Percentiles rank a stretch among this genome's conserved stretches.
phyloP scores from a whole-genome alignment of 2,888 invertebrate species.

The Liopterus haemorrhoidalis region DNA sequence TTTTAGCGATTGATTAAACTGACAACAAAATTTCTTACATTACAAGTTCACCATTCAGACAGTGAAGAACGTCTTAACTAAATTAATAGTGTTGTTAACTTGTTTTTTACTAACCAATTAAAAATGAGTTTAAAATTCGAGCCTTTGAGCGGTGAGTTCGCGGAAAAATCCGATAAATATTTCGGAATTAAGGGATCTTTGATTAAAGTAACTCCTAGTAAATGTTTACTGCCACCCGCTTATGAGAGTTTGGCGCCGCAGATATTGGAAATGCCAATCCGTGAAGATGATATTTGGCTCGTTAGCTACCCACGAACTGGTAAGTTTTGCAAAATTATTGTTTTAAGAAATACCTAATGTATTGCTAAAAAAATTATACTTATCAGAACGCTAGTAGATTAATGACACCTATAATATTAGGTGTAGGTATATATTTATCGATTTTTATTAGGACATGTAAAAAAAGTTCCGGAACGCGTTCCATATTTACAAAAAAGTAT shows the following conservation, averaged over 20 bases:
- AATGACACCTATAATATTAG: too few species aligned
- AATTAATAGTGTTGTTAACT: conserved; percentile 3
- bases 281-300: conserved; percentile 76
- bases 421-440: too few species aligned
- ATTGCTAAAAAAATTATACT: not conserved
- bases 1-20: conserved; percentile 11
- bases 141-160: conserved; percentile 27
- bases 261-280: conserved; percentile 65
- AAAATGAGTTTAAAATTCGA: conserved; percentile 28
- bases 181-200: conserved; percentile 65
- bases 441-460: too few species aligned
- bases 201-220: conserved; percentile 66
- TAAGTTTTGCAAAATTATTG: conserved; percentile 41
- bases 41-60: conserved; percentile 14
- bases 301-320: conserved; percentile 86
- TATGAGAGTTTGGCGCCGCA: conserved; percentile 62
- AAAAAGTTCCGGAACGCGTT: too few species aligned
- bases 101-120: conserved; percentile 8
- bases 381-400: not conserved
- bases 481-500: too few species aligned
- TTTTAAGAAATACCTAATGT: not conserved
- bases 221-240: conserved; percentile 62
- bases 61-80: conserved; percentile 5
- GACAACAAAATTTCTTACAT: conserved; percentile 16
- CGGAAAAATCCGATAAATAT: conserved; percentile 56